Evolutionary conservation across 1,140 invertebrate species (phyloP), one percentile per base, ranked within the genome.

Genomic region (Cylas formicarius): DNA sequence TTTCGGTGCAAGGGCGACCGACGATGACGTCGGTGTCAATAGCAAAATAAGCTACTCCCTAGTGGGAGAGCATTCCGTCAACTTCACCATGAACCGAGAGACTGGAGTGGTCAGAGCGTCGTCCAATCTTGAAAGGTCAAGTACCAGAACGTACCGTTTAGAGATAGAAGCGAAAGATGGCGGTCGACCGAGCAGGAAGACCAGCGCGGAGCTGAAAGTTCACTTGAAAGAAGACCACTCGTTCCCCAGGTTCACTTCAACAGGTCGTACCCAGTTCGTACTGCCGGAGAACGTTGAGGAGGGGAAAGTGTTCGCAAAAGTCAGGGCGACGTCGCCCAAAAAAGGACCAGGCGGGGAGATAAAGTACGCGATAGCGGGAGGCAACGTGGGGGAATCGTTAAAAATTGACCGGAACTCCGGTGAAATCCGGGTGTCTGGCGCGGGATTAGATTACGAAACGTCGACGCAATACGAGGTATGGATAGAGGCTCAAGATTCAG

Each of bases 401-500:
- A 75, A 72, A 57, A 82, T 97, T 33, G 84, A 93, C 63, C 57
- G 75, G 8, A 77, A 76, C 20, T 84, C 78, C 21, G 91, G 92
- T 11, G 80, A 85, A 65, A 74, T 95, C 5, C 75, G 73, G 50
- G 78, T 93, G 0, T 80, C 82, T 2, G 77, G 78, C 5, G 77
- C 75, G 56, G 83, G 82, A 1, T 73, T 97, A 35, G 92, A 97
- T 67, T 94, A 87, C 58, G 93, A 97, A 72, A 81, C 81, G 1
- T 75, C 81, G 44, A 76, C 81, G 11, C 67, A 80, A 11, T 94
- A 93, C 64, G 83, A 91, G 67, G 79, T 96, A 17, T 97, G 91
- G 92, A 77, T 97, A 33, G 87, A 93, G 72, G 91, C 92, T 1
- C 70, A 78, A 36, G 90, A 95, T 67, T 81, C 82, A 1, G 87